Base-by-base conservation (phyloP, 2,113 vertebrate genomes). In the Dicrurus megarhynchus region DNA sequence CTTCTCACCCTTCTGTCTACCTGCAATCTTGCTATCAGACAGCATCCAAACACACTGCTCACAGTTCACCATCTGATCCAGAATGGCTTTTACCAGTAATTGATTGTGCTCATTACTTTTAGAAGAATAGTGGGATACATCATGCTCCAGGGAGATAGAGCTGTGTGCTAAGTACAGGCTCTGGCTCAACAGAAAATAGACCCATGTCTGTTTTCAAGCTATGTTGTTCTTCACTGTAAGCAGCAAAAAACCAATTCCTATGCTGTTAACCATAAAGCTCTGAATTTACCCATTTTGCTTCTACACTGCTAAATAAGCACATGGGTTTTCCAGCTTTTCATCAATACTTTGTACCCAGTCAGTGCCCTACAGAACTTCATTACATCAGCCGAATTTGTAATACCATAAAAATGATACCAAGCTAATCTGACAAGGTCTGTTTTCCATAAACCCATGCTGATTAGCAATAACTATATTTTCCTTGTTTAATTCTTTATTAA, bases 401-500 rank as follows among this genome's bases (percentile, higher is more conserved):
- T 70, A 26, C 44, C 80, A 89, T 42, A 80, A 90, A 95, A 89
- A 95, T 57, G 7, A 88, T 84, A 92, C 69, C 91, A 56, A 84
- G 56, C 70, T 96, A 91, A 97, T 93, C 92, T 81, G 79, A 97
- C 83, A 89, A 71, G 91, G 73, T 49, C 89, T 96, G 96, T 81
- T 97, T 96, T 95, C 83, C 91, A 93, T 93, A 96, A 95, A 90
- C 49, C 41, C 82, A 73, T 63, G 49, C 61, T 91, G 75, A 90
- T 95, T 89, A 94, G 61, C 78, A 97, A 88, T 93, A 96, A 97
- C 90, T 87, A 3, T 42, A 92, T 95, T 95, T 94, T 64, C 39
- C 41, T 84, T 78, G 33, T 93, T 97, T 95, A 95, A 93, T 92
- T 91, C 89, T 84, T 97, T 93, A 97, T 96, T 93, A 97, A 97